A percentile compares a stretch with the other conserved stretches of the same genome.
Evolutionary conservation across 2,888 invertebrate genomes (phyloP).

Genomic region (Chalcosyrphus nemorum): DNA sequence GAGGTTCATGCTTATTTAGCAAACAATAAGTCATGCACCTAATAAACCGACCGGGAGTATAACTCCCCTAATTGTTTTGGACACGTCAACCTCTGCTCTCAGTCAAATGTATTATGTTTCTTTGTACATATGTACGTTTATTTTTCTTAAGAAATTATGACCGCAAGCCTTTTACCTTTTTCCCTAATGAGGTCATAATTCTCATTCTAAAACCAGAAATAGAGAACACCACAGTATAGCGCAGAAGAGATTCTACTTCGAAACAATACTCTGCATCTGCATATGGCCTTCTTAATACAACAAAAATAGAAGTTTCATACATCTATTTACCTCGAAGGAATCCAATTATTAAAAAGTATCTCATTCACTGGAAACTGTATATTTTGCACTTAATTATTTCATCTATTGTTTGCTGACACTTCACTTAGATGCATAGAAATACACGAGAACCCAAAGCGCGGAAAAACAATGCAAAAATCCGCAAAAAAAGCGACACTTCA

Average conservation of each 20-base stretch:
- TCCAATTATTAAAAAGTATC: conserved; percentile 52
- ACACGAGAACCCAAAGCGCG: conserved; percentile 22
- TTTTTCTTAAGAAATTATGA: not conserved
- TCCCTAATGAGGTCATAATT: conserved; percentile 25
- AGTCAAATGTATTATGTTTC: not conserved
- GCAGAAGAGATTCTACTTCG: not conserved
- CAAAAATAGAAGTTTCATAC: not conserved
- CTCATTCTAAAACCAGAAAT: not conserved
- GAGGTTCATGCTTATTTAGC: not conserved
- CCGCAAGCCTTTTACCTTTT: not conserved
- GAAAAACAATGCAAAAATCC: not conserved
- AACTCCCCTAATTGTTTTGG: not conserved
- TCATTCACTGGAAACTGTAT: conserved; percentile 45
- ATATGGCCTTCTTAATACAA: conserved; percentile 19
- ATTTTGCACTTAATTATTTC: conserved; percentile 66
- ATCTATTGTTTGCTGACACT: conserved; percentile 57
- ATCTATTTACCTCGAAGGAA: conserved; percentile 49
- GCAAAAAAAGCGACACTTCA: conserved; percentile 11
- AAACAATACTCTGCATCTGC: conserved; percentile 14
- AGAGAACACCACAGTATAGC: not conserved
- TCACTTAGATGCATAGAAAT: conserved; percentile 46
- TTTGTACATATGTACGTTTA: too few relatives aligned
- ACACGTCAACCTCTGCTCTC: not conserved
- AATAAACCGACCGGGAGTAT: not conserved
- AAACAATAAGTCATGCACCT: not conserved